A percentile compares a stretch with the other conserved stretches of the same genome.
Evolutionary conservation across 2,888 invertebrate genomes (phyloP).

Genomic region (Tetranychus truncatus): DNA sequence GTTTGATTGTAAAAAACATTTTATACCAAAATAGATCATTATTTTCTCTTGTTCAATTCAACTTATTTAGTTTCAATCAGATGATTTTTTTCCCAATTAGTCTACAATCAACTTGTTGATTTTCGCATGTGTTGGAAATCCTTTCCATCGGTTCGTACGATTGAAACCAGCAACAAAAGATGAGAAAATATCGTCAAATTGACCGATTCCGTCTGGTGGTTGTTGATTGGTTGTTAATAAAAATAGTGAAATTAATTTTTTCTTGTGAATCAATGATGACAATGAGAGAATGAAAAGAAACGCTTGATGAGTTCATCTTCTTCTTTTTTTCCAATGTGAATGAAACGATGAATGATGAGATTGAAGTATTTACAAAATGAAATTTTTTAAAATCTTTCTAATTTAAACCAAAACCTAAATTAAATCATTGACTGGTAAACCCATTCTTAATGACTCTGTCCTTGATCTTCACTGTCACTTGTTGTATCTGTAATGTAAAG

Average conservation of each 20-base stretch:
- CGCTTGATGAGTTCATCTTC: neutral
- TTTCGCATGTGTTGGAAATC: neutral
- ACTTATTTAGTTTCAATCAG: neutral
- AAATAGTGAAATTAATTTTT: too few relatives aligned
- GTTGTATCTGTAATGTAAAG: slow-evolving; percentile 23
- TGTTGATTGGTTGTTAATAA: too few relatives aligned
- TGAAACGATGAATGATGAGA: neutral
- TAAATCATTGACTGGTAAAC: neutral
- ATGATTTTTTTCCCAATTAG: neutral
- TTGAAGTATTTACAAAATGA: neutral
- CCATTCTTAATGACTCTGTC: slow-evolving; percentile 9
- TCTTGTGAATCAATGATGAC: neutral
- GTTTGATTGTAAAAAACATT: neutral
- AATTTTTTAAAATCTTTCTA: neutral
- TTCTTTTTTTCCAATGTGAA: neutral
- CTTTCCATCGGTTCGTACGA: neutral
- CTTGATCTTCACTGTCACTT: slow-evolving; percentile 28
- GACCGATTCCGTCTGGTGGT: too few relatives aligned
- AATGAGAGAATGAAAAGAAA: neutral
- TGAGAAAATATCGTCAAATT: neutral
- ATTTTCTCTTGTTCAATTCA: neutral
- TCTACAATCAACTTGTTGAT: neutral
- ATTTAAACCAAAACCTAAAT: neutral
- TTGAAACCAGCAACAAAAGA: neutral
- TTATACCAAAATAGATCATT: neutral